Evolutionary conservation across 2,888 invertebrate genomes (phyloP).

Genomic region (Cotesia congregata): DNA sequence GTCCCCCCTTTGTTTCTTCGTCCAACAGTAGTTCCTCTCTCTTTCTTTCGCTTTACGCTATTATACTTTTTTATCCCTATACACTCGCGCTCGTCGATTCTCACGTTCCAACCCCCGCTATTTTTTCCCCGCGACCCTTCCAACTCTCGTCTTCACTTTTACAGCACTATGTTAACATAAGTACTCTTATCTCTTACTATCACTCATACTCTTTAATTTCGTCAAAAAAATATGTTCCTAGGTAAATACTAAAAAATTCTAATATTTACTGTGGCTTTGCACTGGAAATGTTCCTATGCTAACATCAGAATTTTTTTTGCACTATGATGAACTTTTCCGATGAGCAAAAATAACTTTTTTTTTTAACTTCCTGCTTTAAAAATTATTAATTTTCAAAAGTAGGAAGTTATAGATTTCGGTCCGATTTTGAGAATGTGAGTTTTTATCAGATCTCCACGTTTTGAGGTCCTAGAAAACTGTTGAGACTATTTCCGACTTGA

Average conservation of each 20-base stretch:
- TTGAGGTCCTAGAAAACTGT: too few species aligned
- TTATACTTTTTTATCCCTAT: slow-evolving; percentile 37
- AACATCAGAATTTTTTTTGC: neutral
- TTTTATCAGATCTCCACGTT: too few species aligned
- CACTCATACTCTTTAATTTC: slow-evolving; percentile 33
- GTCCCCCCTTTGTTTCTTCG: slow-evolving; percentile 63
- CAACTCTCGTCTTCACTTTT: slow-evolving; percentile 38
- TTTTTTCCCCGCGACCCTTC: slow-evolving; percentile 34
- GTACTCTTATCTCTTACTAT: slow-evolving; percentile 36
- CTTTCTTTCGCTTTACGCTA: slow-evolving; percentile 44
- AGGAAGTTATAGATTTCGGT: too few species aligned
- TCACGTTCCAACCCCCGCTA: slow-evolving; percentile 39
- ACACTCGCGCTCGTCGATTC: slow-evolving; percentile 38
- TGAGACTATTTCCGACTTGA: too few species aligned
- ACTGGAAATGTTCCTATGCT: slow-evolving; percentile 57
- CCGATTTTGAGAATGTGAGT: too few species aligned
- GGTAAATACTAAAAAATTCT: slow-evolving; percentile 2
- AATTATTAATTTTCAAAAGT: too few species aligned
- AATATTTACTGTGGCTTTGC: slow-evolving; percentile 43
- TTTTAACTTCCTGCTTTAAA: too few species aligned
- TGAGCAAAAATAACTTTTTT: too few species aligned
- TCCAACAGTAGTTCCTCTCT: slow-evolving; percentile 51
- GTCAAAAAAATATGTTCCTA: neutral
- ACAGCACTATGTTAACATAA: slow-evolving; percentile 30
- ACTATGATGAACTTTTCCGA: neutral